Base-by-base conservation (phyloP, 1,140 invertebrate genomes). In the Papilio polyxenes region DNA sequence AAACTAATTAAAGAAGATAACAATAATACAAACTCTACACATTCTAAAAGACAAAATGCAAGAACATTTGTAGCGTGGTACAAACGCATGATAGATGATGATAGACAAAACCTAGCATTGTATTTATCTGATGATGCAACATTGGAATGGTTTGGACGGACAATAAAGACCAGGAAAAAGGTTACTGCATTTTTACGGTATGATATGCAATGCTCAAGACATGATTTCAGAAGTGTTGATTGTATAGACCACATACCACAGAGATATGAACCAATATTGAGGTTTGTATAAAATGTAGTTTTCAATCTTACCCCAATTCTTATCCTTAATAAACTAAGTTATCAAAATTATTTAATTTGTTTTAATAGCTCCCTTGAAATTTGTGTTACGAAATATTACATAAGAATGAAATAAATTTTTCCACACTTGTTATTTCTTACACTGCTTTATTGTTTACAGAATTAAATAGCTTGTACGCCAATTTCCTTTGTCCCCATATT, bases 111-210 rank as follows among this genome's bases (percentile, higher is more conserved):
- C 69, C 77, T 95, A 11, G 82, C 86, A 31, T 83, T 94, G 62
- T 95, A 95, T 88, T 84, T 96, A 80, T 91, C 95, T 31, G 95
- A 95, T 84, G 92, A 95, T 86, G 92, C 94, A 6, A 90, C 93
- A 15, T 86, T 96, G 3, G 94, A 96, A 86, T 96, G 95, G 95
- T 96, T 96, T 89, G 95, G 95, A 0, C 89, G 94, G 75, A 95
- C 95, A 49, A 91, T 96, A 3, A 95, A 93, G 89, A 94, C 91
- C 1, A 93, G 94, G 82, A 95, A 95, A 85, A 95, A 95, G 85
- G 89, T 94, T 8, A 85, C 88, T 15, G 86, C 89, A 65, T 95
- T 94, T 74, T 48, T 95, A 1, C 91, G 93, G 82, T 87, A 92
- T 91, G 92, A 94, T 74, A 94, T 95, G 88, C 90, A 94, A 79